These are phyloP conservation scores for Plusia festucae DNA, from an alignment of 2,888 invertebrate genomes.

Conservation along the genomic window DNA sequence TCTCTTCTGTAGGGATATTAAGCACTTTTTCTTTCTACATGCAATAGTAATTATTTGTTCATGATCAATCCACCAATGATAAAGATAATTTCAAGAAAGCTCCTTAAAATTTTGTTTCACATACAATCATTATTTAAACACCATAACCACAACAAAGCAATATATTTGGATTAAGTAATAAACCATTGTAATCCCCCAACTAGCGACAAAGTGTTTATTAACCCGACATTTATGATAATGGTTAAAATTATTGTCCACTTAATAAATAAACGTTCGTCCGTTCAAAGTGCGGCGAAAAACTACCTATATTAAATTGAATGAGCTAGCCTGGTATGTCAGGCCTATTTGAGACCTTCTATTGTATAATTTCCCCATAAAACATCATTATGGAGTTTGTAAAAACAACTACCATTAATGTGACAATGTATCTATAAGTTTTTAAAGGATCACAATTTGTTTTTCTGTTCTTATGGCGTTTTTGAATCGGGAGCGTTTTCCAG, in stretches of 20 bases:
- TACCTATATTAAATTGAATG: slow-evolving; percentile 40
- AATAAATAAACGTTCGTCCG: slow-evolving; percentile 58
- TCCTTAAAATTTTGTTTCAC: too few species aligned
- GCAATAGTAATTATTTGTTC: too few species aligned
- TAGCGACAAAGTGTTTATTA: slow-evolving; percentile 19
- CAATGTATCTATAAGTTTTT: slow-evolving; percentile 62
- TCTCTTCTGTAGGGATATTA: too few species aligned
- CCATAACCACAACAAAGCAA: neutral
- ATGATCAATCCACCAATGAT: too few species aligned
- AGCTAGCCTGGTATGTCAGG: slow-evolving; percentile 41
- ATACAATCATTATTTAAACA: too few species aligned
- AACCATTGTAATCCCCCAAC: slow-evolving; percentile 22
- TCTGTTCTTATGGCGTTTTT: slow-evolving; percentile 33
- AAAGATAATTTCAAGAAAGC: too few species aligned
- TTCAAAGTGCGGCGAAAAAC: slow-evolving; percentile 58
- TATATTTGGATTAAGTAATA: slow-evolving; percentile 35
- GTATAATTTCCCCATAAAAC: slow-evolving; percentile 74
- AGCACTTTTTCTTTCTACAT: too few species aligned
- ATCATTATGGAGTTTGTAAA: slow-evolving; percentile 65
- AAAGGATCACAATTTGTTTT: slow-evolving; percentile 41
- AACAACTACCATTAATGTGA: slow-evolving; percentile 59
- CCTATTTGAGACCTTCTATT: slow-evolving; percentile 64
- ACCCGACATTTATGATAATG: slow-evolving; percentile 63
- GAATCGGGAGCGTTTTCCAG: slow-evolving; percentile 24
- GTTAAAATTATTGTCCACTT: slow-evolving; percentile 58